phyloP scores from a whole-genome alignment of 2,797 vertebrate species.

The Tarsius wallacei region DNA sequence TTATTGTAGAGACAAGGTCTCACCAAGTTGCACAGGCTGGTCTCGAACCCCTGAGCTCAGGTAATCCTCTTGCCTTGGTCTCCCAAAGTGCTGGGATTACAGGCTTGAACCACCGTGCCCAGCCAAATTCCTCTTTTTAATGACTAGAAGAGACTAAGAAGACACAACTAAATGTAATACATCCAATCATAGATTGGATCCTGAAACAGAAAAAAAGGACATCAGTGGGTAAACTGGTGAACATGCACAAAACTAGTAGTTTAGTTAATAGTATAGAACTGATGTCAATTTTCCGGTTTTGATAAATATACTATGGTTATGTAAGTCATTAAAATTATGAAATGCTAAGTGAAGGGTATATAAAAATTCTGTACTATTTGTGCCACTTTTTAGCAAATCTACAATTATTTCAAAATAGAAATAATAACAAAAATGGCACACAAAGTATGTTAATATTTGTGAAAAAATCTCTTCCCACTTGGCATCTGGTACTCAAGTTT shows the following conservation, averaged over 20 bases:
- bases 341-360: background rate
- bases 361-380: background rate
- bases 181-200: background rate
- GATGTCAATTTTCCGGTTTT: conserved; percentile 57
- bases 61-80: too few relatives aligned
- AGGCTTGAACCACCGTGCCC: too few relatives aligned
- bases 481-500: background rate
- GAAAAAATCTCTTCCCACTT: conserved; percentile 41
- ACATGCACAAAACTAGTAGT: background rate
- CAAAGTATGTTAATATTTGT: background rate
- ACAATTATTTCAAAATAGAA: conserved; percentile 63
- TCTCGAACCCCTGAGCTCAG: too few relatives aligned
- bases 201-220: background rate
- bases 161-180: background rate
- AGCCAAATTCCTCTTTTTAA: background rate
- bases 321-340: conserved; percentile 39
- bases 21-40: too few relatives aligned
- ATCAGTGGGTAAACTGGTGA: background rate
- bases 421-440: background rate
- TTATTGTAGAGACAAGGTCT: too few relatives aligned
- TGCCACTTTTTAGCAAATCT: conserved; percentile 48
- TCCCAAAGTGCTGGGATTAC: too few relatives aligned
- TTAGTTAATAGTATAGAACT: background rate
- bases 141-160: conserved; percentile 39
- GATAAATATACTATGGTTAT: background rate